phyloP scores from a whole-genome alignment of 2,888 invertebrate species.

The Glyphotaelius pellucidus region DNA sequence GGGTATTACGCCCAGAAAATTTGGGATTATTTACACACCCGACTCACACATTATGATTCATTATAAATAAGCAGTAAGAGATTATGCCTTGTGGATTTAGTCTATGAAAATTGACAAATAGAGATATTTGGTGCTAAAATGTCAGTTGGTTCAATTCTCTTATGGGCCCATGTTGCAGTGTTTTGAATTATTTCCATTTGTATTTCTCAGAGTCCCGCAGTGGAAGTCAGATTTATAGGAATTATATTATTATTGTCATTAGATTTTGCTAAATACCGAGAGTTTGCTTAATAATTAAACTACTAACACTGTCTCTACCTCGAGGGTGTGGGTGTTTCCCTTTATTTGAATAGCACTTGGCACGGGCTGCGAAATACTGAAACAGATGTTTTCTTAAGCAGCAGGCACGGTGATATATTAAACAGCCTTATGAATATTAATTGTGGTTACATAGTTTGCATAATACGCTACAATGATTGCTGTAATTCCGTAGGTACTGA shows the following conservation, averaged over 20 bases:
- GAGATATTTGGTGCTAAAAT: too few relatives aligned
- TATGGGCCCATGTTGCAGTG: not conserved
- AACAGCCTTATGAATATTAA: conserved; percentile 2
- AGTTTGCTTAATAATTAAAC: not conserved
- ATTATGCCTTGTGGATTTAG: too few relatives aligned
- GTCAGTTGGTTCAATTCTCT: too few relatives aligned
- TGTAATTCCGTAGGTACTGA: not conserved
- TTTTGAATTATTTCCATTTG: not conserved
- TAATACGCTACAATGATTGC: conserved; percentile 2
- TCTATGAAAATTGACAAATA: too few relatives aligned
- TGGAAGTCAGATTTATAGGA: not conserved
- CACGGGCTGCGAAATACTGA: not conserved
- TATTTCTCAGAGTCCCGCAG: not conserved
- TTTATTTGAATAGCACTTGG: not conserved
- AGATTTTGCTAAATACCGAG: not conserved
- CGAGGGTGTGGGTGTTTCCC: not conserved
- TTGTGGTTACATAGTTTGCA: not conserved
- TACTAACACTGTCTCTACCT: not conserved
- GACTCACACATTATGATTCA: too few relatives aligned
- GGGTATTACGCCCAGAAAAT: too few relatives aligned
- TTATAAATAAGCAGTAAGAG: too few relatives aligned
- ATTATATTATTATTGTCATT: not conserved
- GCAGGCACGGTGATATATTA: not conserved
- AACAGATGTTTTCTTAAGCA: not conserved
- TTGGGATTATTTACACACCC: too few relatives aligned